Conservation (phyloP, 2,113 vertebrate genomes). For the Hystrix brachyura region DNA sequence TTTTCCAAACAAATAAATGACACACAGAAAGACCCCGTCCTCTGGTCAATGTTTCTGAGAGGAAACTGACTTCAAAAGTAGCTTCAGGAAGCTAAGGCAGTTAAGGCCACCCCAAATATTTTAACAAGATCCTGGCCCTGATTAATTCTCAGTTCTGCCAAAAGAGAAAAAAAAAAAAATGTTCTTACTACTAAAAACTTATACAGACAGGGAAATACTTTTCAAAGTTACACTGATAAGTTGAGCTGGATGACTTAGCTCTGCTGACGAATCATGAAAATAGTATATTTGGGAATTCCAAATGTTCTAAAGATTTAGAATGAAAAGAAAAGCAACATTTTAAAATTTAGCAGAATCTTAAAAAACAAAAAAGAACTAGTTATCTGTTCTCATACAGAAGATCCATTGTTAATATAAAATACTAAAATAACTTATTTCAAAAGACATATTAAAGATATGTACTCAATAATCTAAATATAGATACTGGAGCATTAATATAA, state of each 20-base stretch:
- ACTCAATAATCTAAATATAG: background rate
- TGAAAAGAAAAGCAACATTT: constrained; percentile 38
- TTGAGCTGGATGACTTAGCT: background rate
- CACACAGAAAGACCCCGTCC: background rate
- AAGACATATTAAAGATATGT: background rate
- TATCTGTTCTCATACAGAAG: background rate
- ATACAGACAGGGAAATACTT: background rate
- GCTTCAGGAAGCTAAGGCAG: background rate
- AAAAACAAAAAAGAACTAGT: background rate
- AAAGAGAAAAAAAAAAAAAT: background rate
- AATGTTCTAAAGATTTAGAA: background rate
- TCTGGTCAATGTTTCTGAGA: background rate
- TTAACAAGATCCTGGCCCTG: background rate
- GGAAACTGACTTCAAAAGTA: constrained; percentile 24
- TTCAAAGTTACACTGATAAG: background rate
- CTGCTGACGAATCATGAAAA: background rate
- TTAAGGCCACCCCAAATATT: background rate
- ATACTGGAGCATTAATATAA: background rate
- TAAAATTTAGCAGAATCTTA: background rate
- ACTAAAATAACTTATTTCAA: constrained; percentile 19
- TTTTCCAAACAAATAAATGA: background rate
- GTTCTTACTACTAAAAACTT: background rate
- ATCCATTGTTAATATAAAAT: background rate
- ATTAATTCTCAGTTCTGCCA: background rate
- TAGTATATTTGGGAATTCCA: background rate